Evolutionary conservation across 1,140 invertebrate species (phyloP), one percentile per base, ranked within the genome.

Genomic region (Achroia grisella): DNA sequence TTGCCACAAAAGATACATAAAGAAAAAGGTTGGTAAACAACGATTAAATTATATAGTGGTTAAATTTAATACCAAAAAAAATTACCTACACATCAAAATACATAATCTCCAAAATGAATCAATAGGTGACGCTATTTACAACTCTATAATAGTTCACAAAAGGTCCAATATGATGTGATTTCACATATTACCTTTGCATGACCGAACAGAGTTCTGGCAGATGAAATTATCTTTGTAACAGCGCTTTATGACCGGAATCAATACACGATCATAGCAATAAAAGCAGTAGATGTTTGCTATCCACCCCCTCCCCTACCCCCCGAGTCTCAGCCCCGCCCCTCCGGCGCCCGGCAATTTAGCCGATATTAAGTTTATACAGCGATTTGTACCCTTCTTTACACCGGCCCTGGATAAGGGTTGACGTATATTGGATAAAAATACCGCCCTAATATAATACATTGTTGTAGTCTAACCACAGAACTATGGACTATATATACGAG

Each of bases 321-420:
- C 45, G 29, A 40, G 47, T 32, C 39, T 27, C 17, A 40, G 10
- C 45, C 56, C 50, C 32, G 17, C 27, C 17, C 69, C 53, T 50
- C 65, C 59, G 58, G 66, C 52, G 52, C 54, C 59, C 65, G 56
- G 56, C 71, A 71, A 71, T 74, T 77, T 76, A 71, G 62, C 62
- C 73, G 77, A 79, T 81, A 82, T 82, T 82, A 79, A 77, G 75
- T 82, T 82, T 82, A 82, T 79, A 78, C 62, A 79, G 70, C 75
- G 77, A 81, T 81, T 81, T 81, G 77, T 78, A 74, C 73, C 74
- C 74, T 75, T 71, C 72, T 79, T 74, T 67, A 71, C 74, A 72
- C 63, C 63, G 61, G 35, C 29, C 36, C 11, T 12, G 29, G 52
- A 31, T 14, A 30, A 50, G 44, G 42, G 10, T 46, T 48, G 45